phyloP scores from a whole-genome alignment of 1,140 invertebrate genomes.

The Lasioglossum albipes region DNA sequence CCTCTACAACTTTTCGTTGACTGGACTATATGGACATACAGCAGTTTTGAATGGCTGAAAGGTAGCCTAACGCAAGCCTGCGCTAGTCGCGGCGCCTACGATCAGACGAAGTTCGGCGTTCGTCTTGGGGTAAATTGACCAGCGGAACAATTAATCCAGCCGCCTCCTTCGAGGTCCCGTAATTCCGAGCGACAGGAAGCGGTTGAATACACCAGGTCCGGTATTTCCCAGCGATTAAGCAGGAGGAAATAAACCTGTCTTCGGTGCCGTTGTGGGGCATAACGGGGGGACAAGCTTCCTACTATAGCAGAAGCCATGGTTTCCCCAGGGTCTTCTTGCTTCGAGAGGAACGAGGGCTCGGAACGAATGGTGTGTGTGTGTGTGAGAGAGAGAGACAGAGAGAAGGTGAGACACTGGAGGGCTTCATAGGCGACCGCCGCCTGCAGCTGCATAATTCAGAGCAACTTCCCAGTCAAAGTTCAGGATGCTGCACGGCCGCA shows the following conservation, averaged over 20 bases:
- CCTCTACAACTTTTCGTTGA: no score
- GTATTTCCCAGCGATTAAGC: slow-evolving; percentile 48
- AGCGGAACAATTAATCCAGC: slow-evolving; percentile 26
- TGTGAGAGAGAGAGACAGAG: not conserved
- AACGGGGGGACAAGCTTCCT: slow-evolving; percentile 64
- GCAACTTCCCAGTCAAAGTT: slow-evolving; percentile 52
- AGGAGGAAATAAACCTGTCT: slow-evolving; percentile 65
- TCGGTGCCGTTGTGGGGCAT: slow-evolving; percentile 58
- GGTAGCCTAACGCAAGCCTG: no score
- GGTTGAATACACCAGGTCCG: slow-evolving; percentile 11
- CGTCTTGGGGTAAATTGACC: slow-evolving; percentile 6
- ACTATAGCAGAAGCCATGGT: slow-evolving; percentile 46
- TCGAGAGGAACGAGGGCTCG: slow-evolving; percentile 6
- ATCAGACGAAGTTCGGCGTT: slow-evolving; percentile 6
- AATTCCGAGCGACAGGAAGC: slow-evolving; percentile 36
- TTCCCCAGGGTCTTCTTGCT: slow-evolving; percentile 61
- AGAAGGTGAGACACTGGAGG: slow-evolving; percentile 27
- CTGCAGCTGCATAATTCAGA: slow-evolving; percentile 62
- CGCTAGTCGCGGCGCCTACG: no score
- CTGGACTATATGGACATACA: no score
- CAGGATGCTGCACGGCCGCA: slow-evolving; percentile 53
- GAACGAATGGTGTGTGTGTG: not conserved
- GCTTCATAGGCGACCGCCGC: slow-evolving; percentile 29
- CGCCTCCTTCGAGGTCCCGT: slow-evolving; percentile 2
- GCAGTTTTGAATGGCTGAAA: no score